phyloP scores from a whole-genome alignment of 2,888 invertebrate species.

The Dicranocentrus wangi region DNA sequence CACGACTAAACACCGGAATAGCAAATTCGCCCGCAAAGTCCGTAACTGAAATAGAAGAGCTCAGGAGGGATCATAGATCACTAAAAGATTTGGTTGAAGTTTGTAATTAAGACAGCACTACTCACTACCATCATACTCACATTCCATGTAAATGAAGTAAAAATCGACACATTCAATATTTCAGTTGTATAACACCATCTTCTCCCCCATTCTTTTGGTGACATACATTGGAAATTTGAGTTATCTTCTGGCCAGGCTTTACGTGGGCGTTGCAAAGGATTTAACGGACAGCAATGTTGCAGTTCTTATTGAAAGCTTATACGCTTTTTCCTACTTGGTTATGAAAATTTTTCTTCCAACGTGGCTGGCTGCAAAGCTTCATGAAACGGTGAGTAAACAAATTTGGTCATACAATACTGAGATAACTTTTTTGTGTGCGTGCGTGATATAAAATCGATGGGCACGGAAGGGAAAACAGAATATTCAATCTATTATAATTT shows the following conservation, averaged over 20 bases:
- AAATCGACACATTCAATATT: background rate
- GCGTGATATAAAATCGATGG: too few relatives aligned
- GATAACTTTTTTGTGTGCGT: too few relatives aligned
- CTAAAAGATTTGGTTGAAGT: slow-evolving; percentile 60
- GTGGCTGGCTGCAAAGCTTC: slow-evolving; percentile 63
- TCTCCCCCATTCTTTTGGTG: slow-evolving; percentile 62
- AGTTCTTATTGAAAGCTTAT: slow-evolving; percentile 49
- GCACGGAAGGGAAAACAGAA: too few relatives aligned
- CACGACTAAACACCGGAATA: slow-evolving; percentile 54
- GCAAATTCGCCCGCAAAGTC: slow-evolving; percentile 6
- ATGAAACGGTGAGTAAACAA: slow-evolving; percentile 57
- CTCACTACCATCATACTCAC: background rate
- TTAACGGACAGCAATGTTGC: slow-evolving; percentile 39
- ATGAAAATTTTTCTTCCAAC: slow-evolving; percentile 63
- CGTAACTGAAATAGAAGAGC: slow-evolving; percentile 49
- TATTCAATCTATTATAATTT: slow-evolving; percentile 3
- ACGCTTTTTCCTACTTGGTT: slow-evolving; percentile 59
- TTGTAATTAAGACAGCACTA: background rate
- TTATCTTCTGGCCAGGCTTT: slow-evolving; percentile 60
- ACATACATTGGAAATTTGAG: slow-evolving; percentile 64
- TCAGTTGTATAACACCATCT: slow-evolving; percentile 62
- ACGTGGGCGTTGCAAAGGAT: slow-evolving; percentile 53
- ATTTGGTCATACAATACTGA: too few relatives aligned
- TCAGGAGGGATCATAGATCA: slow-evolving; percentile 60
- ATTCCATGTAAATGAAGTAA: background rate